phyloP scores from a whole-genome alignment of 2,113 vertebrate genomes.

The Stegastes partitus region DNA sequence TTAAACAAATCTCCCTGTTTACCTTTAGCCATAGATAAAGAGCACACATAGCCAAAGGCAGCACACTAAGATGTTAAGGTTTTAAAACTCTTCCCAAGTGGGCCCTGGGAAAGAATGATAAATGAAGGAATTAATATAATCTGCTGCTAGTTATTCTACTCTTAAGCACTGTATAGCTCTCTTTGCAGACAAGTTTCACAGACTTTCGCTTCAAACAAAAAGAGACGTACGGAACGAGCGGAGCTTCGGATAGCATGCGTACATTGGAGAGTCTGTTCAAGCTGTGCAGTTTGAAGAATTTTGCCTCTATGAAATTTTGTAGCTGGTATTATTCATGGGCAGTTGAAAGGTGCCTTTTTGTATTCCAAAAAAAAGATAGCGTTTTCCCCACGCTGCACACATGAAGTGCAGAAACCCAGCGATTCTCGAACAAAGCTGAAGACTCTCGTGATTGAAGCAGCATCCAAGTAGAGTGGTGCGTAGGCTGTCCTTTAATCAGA shows the following conservation, averaged over 20 bases:
- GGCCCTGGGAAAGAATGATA: constrained; percentile 37
- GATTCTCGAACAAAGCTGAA: constrained; percentile 33
- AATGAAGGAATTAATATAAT: constrained; percentile 40
- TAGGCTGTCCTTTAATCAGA: constrained; percentile 38
- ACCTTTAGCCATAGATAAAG: constrained; percentile 45
- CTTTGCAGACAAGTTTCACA: constrained; percentile 3
- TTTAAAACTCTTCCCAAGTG: constrained; percentile 14
- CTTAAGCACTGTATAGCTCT: neutral
- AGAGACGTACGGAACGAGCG: neutral
- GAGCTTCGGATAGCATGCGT: neutral
- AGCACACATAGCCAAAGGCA: constrained; percentile 11
- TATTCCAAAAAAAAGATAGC: neutral
- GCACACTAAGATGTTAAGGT: constrained; percentile 20
- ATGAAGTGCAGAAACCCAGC: neutral
- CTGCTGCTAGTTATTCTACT: constrained; percentile 7
- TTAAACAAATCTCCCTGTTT: constrained; percentile 28
- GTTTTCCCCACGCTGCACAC: neutral
- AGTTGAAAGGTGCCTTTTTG: neutral
- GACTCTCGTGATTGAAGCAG: constrained; percentile 14
- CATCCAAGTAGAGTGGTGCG: constrained; percentile 17
- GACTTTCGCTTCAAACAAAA: neutral
- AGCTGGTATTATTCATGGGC: neutral
- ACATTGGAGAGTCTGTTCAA: neutral
- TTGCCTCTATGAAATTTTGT: neutral
- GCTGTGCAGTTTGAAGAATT: neutral